Conservation (phyloP, 2,797 vertebrate genomes). For the Rhinichthys osculus region DNA sequence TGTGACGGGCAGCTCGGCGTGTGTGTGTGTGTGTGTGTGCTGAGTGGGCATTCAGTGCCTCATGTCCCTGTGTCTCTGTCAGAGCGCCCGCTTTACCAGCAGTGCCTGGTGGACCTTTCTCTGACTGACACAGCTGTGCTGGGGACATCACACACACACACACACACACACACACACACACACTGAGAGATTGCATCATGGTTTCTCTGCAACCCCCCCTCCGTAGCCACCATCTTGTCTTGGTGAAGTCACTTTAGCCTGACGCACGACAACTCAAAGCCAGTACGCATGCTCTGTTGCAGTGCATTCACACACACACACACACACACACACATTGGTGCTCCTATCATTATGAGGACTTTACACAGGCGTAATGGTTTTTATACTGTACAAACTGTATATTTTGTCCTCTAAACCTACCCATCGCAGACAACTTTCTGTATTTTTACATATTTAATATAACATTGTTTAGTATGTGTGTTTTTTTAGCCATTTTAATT, state of each 20-base stretch:
- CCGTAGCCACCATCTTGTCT: constrained; percentile 40
- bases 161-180: constrained; percentile 44
- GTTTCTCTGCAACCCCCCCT: constrained; percentile 24
- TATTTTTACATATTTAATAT: background rate
- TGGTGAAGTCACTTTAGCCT: constrained; percentile 50
- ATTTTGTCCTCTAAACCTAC: background rate
- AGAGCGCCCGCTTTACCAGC: constrained; percentile 38
- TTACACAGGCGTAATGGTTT: background rate
- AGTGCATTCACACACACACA: constrained; percentile 10
- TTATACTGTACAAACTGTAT: background rate
- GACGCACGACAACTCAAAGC: constrained; percentile 42
- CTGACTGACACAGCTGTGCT: constrained; percentile 56
- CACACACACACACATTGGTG: background rate
- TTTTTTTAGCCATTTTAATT: background rate
- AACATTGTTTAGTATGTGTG: background rate
- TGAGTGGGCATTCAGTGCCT: constrained; percentile 9
- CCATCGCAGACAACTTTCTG: background rate
- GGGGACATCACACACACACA: constrained; percentile 53
- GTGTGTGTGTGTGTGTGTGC: constrained; percentile 18
- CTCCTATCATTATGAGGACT: background rate
- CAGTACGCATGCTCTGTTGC: constrained; percentile 34
- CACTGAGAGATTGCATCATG: constrained; percentile 53
- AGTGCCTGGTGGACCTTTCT: constrained; percentile 51
- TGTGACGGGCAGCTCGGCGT: constrained; percentile 31
- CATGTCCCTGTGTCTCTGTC: constrained; percentile 38